Evolutionary conservation across 2,888 invertebrate species (phyloP), one percentile per base, ranked within the genome.

Genomic region (Leucophenga montana): DNA sequence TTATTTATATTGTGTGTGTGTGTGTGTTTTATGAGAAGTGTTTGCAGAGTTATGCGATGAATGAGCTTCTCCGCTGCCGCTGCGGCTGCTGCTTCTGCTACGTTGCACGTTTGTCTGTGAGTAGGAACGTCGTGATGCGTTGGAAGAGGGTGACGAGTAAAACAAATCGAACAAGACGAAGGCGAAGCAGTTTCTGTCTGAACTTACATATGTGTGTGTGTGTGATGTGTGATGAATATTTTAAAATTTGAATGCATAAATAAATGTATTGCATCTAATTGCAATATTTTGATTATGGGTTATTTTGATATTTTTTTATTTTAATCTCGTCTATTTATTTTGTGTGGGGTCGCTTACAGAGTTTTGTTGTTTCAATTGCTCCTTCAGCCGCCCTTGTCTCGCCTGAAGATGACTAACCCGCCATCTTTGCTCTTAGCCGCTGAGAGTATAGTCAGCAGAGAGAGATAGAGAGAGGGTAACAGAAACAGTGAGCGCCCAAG

Each of bases 331-430:
- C 31, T 39, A 18, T 18, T 61, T 16, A 39, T 18, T 16, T 8
- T 11, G 2, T 16, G 16, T 61, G 59, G 33, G 33, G 33, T 3
- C 33, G 33, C 33, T 33, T 33, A 27, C 27, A 4, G 27, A 27
- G 39, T 8, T 5, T 39, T 39, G 39, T n/a, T 18, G 44, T 61
- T 18, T 44, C 11, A 20, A 8, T 61, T 11, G 16, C 33, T 14
- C 57, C 44, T 27, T 61, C 20, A 33, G 61, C 33, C 33, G 61
- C 61, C 61, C 61, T 33, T 66, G 67, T 18, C 71, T 74, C 73
- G 61, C 48, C 75, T 39, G 70, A 73, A 73, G 71, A 78, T 76
- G 77, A 80, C 84, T 83, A 77, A 84, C 78, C 39, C 83, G 77
- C 73, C 78, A 79, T 75, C 78, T 80, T 59, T 61, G 33, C 39